These are phyloP conservation scores for Lichenostomus cassidix DNA, from an alignment of 2,113 vertebrate species.

Conservation along the genomic window DNA sequence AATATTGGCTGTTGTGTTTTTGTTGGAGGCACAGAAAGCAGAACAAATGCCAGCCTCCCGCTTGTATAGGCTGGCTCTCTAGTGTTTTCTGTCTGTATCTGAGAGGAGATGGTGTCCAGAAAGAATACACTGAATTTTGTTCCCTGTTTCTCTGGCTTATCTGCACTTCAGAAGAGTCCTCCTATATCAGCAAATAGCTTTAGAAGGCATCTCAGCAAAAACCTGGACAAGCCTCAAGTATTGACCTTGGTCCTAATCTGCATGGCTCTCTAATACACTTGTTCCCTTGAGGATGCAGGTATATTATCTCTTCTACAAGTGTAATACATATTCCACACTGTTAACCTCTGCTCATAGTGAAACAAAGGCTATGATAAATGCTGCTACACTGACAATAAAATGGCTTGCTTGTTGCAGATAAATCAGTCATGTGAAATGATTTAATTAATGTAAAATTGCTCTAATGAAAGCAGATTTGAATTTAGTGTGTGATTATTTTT, in stretches of 20 bases:
- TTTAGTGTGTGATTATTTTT: constrained; percentile 35
- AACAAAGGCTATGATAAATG: background rate
- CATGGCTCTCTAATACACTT: background rate
- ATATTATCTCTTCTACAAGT: background rate
- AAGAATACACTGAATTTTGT: background rate
- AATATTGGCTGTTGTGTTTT: background rate
- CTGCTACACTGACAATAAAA: constrained; percentile 19
- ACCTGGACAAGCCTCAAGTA: background rate
- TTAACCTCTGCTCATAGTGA: background rate
- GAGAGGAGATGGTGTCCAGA: background rate
- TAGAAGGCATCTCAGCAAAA: background rate
- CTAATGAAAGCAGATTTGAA: constrained; percentile 43
- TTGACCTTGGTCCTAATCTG: background rate
- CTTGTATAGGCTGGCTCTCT: background rate
- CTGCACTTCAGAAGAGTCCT: background rate
- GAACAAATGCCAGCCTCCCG: background rate
- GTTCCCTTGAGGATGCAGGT: background rate
- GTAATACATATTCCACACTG: background rate
- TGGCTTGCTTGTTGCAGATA: constrained; percentile 31
- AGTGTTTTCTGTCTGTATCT: background rate
- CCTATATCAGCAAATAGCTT: background rate
- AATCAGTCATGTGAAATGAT: constrained; percentile 40
- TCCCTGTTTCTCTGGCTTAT: background rate
- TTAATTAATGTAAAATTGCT: constrained; percentile 36
- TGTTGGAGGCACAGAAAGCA: background rate